Evolutionary conservation across 2,888 invertebrate genomes (phyloP).

Genomic region (Marasmarcha lunaedactyla): DNA sequence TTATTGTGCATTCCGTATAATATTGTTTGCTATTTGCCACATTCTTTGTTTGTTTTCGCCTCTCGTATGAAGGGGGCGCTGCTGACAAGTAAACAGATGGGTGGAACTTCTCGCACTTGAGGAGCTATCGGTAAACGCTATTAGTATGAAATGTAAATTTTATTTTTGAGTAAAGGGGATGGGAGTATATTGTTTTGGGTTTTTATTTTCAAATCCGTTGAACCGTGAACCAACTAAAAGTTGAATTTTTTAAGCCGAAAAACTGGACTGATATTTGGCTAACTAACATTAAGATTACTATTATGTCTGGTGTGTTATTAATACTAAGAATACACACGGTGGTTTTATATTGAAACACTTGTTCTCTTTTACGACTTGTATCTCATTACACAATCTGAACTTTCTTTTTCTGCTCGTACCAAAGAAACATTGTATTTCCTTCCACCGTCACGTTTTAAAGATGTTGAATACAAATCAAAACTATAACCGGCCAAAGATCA

Average conservation of each 20-base stretch:
- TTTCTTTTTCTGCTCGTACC: too few relatives aligned
- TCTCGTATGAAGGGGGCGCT: conserved; percentile 68
- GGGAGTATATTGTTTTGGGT: background rate
- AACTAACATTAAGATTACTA: too few relatives aligned
- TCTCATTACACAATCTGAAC: too few relatives aligned
- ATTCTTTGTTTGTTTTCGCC: conserved; percentile 68
- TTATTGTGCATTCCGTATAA: conserved; percentile 72
- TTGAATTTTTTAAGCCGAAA: too few relatives aligned
- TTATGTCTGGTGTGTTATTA: too few relatives aligned
- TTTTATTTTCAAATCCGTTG: background rate
- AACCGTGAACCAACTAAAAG: too few relatives aligned
- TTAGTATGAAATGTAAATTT: conserved; percentile 47
- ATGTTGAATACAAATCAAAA: conserved; percentile 5
- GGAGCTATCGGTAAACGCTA: conserved; percentile 44
- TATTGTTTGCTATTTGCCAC: conserved; percentile 71
- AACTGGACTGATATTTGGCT: too few relatives aligned
- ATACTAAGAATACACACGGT: too few relatives aligned
- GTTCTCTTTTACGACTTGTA: too few relatives aligned
- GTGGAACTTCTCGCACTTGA: conserved; percentile 47
- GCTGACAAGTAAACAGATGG: conserved; percentile 59
- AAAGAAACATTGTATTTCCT: too few relatives aligned
- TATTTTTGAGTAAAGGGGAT: conserved; percentile 19
- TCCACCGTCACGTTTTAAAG: conserved; percentile 8
- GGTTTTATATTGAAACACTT: too few relatives aligned
- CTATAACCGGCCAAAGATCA: conserved; percentile 38